phyloP scores from a whole-genome alignment of 2,113 vertebrate genomes.

The Paradisaea rubra region DNA sequence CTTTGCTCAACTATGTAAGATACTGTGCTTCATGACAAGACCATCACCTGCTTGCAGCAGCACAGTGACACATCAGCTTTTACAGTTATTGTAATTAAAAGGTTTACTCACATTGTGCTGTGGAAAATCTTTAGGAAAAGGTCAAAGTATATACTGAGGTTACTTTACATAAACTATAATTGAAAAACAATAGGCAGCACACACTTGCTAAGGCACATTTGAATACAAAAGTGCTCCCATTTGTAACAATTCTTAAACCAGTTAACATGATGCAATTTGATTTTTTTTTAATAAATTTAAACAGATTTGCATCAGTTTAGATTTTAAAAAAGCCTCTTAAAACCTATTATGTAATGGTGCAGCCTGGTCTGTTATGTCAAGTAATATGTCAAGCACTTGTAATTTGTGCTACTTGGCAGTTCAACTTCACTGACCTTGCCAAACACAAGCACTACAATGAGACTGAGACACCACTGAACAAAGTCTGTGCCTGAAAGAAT shows the following conservation, averaged over 20 bases:
- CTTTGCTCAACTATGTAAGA: neutral
- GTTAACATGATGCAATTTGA: neutral
- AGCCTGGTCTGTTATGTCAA: neutral
- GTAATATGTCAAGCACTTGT: neutral
- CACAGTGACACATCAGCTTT: neutral
- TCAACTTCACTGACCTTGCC: neutral
- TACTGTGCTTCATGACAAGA: neutral
- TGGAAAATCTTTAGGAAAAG: neutral
- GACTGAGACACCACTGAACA: neutral
- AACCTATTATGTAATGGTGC: neutral
- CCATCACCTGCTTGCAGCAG: neutral
- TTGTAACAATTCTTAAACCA: neutral
- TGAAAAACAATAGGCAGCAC: neutral
- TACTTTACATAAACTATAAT: neutral
- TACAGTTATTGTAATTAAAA: neutral
- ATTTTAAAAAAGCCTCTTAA: neutral
- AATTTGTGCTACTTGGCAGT: neutral
- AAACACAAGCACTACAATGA: neutral
- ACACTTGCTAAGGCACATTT: neutral
- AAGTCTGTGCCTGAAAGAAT: neutral
- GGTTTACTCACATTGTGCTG: neutral
- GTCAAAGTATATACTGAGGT: neutral
- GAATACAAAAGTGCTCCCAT: neutral
- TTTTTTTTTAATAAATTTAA: neutral
- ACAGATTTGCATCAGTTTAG: neutral